A percentile compares a stretch with the other conserved stretches of the same genome.
Evolutionary conservation across 2,113 vertebrate species (phyloP).

Genomic region (Istiophorus platypterus): DNA sequence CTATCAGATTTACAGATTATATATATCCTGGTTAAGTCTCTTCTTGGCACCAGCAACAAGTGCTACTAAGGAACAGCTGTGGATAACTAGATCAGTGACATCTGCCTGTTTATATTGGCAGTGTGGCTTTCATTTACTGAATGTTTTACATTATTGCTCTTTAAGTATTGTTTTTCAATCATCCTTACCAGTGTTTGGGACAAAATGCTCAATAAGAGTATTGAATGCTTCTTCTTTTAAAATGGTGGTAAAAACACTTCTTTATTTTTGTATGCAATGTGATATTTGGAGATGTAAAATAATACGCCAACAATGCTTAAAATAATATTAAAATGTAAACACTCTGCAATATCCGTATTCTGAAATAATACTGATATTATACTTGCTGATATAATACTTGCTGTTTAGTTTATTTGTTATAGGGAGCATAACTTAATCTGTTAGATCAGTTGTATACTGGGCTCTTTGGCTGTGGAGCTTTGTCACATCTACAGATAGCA

Average conservation of each 20-base stretch:
- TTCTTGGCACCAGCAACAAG: conserved; percentile 47
- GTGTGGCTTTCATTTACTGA: conserved; percentile 44
- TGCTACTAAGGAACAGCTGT: conserved; percentile 42
- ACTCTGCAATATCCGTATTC: too few relatives aligned
- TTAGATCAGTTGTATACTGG: too few relatives aligned
- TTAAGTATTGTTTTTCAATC: conserved; percentile 35
- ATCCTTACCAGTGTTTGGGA: conserved; percentile 7
- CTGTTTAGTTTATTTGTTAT: too few relatives aligned
- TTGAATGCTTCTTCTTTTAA: not conserved
- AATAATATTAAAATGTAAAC: too few relatives aligned
- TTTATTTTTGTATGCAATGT: not conserved
- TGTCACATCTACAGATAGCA: too few relatives aligned
- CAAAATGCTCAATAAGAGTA: not conserved
- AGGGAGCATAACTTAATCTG: too few relatives aligned
- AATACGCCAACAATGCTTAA: too few relatives aligned
- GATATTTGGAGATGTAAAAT: not conserved
- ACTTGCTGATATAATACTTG: too few relatives aligned
- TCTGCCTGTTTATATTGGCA: conserved; percentile 32
- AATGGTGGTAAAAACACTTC: not conserved
- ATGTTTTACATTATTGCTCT: not conserved
- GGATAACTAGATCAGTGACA: conserved; percentile 40
- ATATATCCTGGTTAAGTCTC: conserved; percentile 32
- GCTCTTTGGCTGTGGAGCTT: too few relatives aligned
- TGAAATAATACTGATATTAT: too few relatives aligned
- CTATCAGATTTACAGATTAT: conserved; percentile 71